Conservation (phyloP, 2,113 vertebrate genomes). For the Triplophysa tibetana region DNA sequence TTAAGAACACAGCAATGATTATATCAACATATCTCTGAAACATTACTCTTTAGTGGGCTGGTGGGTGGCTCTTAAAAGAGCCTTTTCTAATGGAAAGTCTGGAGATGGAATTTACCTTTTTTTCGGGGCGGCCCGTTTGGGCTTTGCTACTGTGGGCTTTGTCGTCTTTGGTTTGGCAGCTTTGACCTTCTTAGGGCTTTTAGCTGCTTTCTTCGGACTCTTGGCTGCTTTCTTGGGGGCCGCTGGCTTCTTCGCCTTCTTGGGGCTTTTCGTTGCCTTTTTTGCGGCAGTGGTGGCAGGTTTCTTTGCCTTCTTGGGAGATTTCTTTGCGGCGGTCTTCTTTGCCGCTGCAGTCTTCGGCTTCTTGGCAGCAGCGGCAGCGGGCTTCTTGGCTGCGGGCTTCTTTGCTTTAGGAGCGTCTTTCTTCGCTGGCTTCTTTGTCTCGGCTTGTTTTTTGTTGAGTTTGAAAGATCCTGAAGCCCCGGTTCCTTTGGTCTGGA, state of each 20-base stretch:
- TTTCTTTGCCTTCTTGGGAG: background rate
- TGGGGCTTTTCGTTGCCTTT: background rate
- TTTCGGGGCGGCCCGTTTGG: background rate
- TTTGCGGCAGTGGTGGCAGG: background rate
- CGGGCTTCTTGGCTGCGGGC: background rate
- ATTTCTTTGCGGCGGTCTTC: conserved; percentile 2
- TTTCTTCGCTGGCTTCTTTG: conserved; percentile 15
- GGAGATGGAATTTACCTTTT: background rate
- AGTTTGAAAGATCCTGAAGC: background rate
- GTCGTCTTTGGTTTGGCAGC: background rate
- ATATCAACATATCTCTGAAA: too few species aligned
- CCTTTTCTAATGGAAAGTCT: background rate
- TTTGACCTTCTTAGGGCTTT: background rate
- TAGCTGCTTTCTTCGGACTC: background rate
- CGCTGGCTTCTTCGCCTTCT: background rate
- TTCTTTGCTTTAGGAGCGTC: conserved; percentile 2
- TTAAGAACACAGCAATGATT: too few species aligned
- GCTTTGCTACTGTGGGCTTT: background rate
- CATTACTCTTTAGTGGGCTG: background rate
- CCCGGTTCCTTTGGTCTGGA: background rate
- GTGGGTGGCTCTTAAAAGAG: conserved; percentile 33
- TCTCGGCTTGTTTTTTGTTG: background rate
- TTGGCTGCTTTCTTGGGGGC: background rate
- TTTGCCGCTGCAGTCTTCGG: background rate
- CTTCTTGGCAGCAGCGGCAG: background rate